phyloP scores from a whole-genome alignment of 1,140 invertebrate species.

The Macrotrachela quadricornifera region DNA sequence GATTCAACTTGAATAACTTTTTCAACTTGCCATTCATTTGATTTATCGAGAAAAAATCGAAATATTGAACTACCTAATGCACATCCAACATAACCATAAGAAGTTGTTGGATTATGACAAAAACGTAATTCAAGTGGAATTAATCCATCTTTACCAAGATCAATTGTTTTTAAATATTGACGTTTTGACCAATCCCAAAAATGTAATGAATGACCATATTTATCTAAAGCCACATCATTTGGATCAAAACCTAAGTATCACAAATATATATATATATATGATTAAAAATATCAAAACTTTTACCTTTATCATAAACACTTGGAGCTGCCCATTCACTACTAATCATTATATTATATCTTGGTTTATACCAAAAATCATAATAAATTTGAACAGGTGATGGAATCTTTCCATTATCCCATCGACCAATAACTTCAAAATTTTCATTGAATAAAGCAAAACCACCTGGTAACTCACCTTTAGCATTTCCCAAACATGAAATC shows the following conservation, averaged over 20 bases:
- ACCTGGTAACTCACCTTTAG: constrained; percentile 40
- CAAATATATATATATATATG: too few species aligned
- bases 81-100: constrained; percentile 61
- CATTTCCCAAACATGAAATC: constrained; percentile 73
- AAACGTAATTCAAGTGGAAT: constrained; percentile 80
- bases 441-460: constrained; percentile 73
- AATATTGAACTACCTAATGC: constrained; percentile 50
- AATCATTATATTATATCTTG: constrained; percentile 67
- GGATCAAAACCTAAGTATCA: constrained; percentile 37
- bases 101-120: constrained; percentile 60
- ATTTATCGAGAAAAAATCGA: constrained; percentile 7
- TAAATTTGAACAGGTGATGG: constrained; percentile 24
- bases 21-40: constrained; percentile 45
- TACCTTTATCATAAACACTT: constrained; percentile 44
- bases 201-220: constrained; percentile 61
- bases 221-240: constrained; percentile 36
- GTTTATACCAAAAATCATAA: constrained; percentile 82
- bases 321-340: constrained; percentile 76
- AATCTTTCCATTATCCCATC: constrained; percentile 24
- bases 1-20: constrained; percentile 52
- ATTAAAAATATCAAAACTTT: too few species aligned
- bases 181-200: constrained; percentile 68
- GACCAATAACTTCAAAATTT: constrained; percentile 45
- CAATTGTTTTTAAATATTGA: constrained; percentile 54
- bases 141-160: constrained; percentile 57